Conservation (phyloP, 2,797 vertebrate genomes). For the Halcyon leucocephala region DNA sequence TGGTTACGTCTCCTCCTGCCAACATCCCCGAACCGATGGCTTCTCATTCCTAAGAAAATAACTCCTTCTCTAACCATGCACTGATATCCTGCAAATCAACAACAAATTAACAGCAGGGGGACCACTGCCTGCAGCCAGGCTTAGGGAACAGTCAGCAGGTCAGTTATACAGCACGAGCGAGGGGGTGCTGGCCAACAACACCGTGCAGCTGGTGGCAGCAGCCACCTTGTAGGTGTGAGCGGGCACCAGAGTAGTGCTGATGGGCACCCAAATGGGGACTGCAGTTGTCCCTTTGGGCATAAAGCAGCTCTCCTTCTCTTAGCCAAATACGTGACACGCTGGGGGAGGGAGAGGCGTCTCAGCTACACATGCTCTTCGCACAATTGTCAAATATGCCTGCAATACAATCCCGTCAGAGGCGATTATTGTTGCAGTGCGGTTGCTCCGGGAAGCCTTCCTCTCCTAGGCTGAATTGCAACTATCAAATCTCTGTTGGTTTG, state of each 20-base stretch:
- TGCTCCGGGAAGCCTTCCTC: not conserved
- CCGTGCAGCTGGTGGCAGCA: not conserved
- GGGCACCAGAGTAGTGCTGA: not conserved
- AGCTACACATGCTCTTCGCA: not conserved
- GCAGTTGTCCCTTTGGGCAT: not conserved
- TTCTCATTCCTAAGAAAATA: not conserved
- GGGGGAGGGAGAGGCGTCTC: not conserved
- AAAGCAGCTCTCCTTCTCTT: not conserved
- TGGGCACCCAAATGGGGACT: not conserved
- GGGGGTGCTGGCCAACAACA: fast-evolving
- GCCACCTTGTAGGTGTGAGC: not conserved
- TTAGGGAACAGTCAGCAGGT: not conserved
- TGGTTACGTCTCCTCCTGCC: not conserved
- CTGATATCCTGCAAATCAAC: not conserved
- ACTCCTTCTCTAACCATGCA: not conserved
- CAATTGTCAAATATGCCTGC: not conserved
- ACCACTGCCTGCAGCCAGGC: not conserved
- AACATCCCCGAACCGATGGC: not conserved
- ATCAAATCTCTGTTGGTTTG: not conserved
- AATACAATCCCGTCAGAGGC: not conserved
- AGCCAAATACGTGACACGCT: not conserved
- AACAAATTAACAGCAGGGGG: not conserved
- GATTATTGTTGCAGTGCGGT: not conserved
- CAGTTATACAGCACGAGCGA: fast-evolving
- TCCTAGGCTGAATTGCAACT: not conserved